A percentile compares a stretch with the other conserved stretches of the same genome.
These are phyloP conservation scores for Dolichoris vasculosae DNA, from an alignment of 1,140 invertebrate genomes.

Conservation along the genomic window DNA sequence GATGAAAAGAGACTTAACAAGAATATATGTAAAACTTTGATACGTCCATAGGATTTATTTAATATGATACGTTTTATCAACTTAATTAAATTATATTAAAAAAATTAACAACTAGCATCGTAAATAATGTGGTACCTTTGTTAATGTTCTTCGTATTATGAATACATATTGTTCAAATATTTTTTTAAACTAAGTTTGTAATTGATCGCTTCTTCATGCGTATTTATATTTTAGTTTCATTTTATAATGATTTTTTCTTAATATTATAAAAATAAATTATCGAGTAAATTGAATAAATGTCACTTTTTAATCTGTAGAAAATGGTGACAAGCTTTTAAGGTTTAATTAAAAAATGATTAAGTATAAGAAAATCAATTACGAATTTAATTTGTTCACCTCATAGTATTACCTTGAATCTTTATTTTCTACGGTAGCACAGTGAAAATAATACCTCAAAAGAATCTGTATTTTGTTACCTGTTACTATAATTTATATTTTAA, in stretches of 20 bases:
- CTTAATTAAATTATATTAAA: neutral
- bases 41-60: constrained; percentile 6
- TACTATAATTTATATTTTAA: neutral
- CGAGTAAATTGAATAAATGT: neutral
- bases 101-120: neutral
- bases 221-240: neutral
- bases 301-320: neutral
- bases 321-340: neutral
- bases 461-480: constrained; percentile 17
- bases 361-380: constrained; percentile 2
- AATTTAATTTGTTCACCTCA: constrained; percentile 1
- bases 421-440: constrained; percentile 9
- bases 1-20: constrained; percentile 8
- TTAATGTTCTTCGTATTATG: constrained; percentile 23
- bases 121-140: constrained; percentile 7
- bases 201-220: neutral
- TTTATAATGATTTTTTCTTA: neutral
- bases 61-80: constrained; percentile 8
- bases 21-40: neutral
- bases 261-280: neutral
- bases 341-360: neutral
- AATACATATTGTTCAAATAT: neutral
- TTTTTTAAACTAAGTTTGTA: neutral
- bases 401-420: neutral
- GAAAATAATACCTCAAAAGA: neutral